Conservation (phyloP, 2,797 vertebrate genomes). For the Clarias platycephalus region DNA sequence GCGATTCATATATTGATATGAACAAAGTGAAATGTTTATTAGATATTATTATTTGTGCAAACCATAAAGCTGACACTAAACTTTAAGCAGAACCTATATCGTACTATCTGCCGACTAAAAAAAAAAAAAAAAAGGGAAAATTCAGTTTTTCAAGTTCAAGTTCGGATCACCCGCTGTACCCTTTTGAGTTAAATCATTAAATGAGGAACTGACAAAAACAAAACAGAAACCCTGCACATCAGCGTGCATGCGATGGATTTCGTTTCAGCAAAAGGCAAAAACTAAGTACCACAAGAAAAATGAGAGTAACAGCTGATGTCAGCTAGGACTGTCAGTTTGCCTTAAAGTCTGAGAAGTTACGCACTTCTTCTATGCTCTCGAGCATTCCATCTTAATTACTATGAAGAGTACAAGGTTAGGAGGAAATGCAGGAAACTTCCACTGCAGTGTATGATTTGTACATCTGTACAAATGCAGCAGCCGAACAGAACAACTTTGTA, state of each 20-base stretch:
- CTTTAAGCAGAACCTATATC: not conserved
- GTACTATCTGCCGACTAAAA: not conserved
- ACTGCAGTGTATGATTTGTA: not conserved
- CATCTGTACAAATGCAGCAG: not conserved
- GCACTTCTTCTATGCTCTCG: not conserved
- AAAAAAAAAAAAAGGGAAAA: not conserved
- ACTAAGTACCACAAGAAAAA: not conserved
- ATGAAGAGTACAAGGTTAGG: too few relatives aligned
- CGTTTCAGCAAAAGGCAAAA: not conserved
- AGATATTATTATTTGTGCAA: not conserved
- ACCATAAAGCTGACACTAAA: not conserved
- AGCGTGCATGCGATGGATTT: not conserved
- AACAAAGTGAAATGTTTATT: not conserved
- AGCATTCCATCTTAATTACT: not conserved
- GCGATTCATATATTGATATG: not conserved
- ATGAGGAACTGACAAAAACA: not conserved
- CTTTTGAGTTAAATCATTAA: not conserved
- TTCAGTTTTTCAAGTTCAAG: too few relatives aligned
- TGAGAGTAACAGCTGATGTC: slow-evolving; percentile 9
- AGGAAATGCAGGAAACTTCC: slow-evolving; percentile 8
- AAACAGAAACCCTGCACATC: not conserved
- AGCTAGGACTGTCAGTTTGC: not conserved
- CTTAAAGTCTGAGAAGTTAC: not conserved
- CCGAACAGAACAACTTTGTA: not conserved
- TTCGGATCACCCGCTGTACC: too few relatives aligned